A percentile compares a stretch with the other conserved stretches of the same genome.
phyloP scores from a whole-genome alignment of 2,888 invertebrate species.

The Noctua janthe region DNA sequence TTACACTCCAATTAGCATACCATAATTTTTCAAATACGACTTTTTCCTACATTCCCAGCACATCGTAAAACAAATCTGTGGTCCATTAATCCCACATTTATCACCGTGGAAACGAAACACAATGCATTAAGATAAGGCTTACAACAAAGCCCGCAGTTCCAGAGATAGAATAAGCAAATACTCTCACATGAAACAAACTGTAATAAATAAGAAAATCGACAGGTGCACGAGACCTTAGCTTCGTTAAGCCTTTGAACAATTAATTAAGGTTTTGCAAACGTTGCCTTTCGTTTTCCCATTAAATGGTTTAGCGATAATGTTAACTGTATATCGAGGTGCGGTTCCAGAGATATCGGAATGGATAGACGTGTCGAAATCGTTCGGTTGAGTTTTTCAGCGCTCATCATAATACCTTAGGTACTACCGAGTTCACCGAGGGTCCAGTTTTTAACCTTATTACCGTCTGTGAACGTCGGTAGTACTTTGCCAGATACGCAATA shows the following conservation, averaged over 20 bases:
- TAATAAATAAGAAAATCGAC: conserved; percentile 80
- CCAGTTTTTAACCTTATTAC: too few species aligned
- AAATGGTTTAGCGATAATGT: conserved; percentile 60
- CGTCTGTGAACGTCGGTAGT: too few species aligned
- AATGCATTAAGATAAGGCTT: conserved; percentile 65
- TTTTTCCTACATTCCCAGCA: conserved; percentile 29
- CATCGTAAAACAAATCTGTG: conserved; percentile 41
- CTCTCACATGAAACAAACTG: conserved; percentile 73
- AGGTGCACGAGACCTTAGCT: conserved; percentile 76
- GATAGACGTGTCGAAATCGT: conserved; percentile 18
- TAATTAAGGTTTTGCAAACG: conserved; percentile 76
- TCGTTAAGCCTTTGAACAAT: conserved; percentile 74
- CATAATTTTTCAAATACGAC: conserved; percentile 2
- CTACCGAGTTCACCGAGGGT: not conserved
- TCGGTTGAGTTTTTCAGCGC: not conserved
- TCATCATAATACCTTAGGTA: not conserved
- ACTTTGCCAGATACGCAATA: not conserved
- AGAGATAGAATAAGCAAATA: conserved; percentile 59
- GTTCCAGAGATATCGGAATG: conserved; percentile 39
- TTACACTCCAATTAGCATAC: conserved; percentile 2
- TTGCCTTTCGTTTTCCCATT: conserved; percentile 68
- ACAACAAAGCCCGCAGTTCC: conserved; percentile 45
- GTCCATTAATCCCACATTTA: conserved; percentile 58
- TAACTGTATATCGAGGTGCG: conserved; percentile 54
- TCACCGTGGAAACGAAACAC: conserved; percentile 56